Percentiles rank a stretch among this genome's conserved stretches.
These are phyloP conservation scores for Catharus fuscescens DNA, from an alignment of 2,113 vertebrate genomes.

Conservation along the genomic window DNA sequence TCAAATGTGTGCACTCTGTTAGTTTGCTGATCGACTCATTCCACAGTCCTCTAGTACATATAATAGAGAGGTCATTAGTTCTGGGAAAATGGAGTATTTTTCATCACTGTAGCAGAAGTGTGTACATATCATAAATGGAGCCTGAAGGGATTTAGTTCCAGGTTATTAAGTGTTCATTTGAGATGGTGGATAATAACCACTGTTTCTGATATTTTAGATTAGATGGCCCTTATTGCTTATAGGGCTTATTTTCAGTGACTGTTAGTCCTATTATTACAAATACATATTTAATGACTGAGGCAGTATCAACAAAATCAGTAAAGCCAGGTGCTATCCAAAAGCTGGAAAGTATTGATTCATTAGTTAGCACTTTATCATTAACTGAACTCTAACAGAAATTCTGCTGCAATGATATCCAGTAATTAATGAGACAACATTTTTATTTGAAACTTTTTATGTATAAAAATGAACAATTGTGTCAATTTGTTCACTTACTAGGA, in stretches of 20 bases:
- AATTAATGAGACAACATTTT: not conserved
- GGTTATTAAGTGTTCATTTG: conserved; percentile 67
- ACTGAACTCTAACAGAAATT: not conserved
- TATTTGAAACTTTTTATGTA: not conserved
- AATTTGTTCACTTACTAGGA: not conserved
- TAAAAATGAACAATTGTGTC: not conserved
- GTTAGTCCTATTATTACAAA: conserved; percentile 18
- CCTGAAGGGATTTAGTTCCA: conserved; percentile 71
- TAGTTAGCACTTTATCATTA: not conserved
- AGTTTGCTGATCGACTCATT: conserved; percentile 57
- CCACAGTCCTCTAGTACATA: conserved; percentile 13
- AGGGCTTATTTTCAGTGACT: conserved; percentile 22
- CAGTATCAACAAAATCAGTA: not conserved
- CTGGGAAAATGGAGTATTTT: conserved; percentile 51
- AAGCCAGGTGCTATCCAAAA: not conserved
- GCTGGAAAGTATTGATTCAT: not conserved
- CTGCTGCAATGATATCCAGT: not conserved
- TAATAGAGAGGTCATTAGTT: conserved; percentile 65
- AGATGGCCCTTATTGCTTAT: not conserved
- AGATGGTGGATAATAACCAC: conserved; percentile 32
- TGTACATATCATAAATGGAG: conserved; percentile 59
- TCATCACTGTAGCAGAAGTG: conserved; percentile 57
- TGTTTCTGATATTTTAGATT: conserved; percentile 47
- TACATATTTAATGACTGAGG: not conserved
- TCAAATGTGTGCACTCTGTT: conserved; percentile 32